A percentile compares a stretch with the other conserved stretches of the same genome.
phyloP scores from a whole-genome alignment of 2,113 vertebrate species.

The Halcyon senegalensis region DNA sequence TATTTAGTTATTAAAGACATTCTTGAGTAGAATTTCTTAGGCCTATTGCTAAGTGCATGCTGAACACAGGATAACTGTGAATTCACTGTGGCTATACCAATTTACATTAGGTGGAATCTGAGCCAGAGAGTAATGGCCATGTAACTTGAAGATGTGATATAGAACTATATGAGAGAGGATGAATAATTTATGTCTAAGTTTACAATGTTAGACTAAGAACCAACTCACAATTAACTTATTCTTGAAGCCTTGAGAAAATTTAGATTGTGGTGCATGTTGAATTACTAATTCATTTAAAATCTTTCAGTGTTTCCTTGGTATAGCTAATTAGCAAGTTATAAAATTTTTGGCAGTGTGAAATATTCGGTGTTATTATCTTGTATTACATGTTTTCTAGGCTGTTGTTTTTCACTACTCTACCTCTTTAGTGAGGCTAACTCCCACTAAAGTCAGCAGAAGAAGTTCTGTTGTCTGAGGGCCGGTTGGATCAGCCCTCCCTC shows the following conservation, averaged over 20 bases:
- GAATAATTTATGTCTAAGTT: not conserved
- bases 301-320: not conserved
- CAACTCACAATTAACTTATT: not conserved
- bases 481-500: not conserved
- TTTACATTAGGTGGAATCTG: not conserved
- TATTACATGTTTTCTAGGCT: not conserved
- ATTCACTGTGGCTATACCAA: not conserved
- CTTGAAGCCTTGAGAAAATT: not conserved
- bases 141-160: not conserved
- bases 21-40: not conserved
- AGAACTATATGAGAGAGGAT: not conserved
- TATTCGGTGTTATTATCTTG: not conserved
- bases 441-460: not conserved
- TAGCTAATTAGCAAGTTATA: not conserved
- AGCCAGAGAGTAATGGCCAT: not conserved
- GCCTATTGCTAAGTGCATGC: not conserved
- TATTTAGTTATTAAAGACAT: not conserved
- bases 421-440: not conserved
- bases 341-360: not conserved
- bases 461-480: not conserved
- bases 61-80: not conserved
- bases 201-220: not conserved
- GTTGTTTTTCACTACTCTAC: not conserved
- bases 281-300: not conserved
- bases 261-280: not conserved